These are phyloP conservation scores for Hippocampus comes DNA, from an alignment of 2,113 vertebrate species.

Conservation along the genomic window DNA sequence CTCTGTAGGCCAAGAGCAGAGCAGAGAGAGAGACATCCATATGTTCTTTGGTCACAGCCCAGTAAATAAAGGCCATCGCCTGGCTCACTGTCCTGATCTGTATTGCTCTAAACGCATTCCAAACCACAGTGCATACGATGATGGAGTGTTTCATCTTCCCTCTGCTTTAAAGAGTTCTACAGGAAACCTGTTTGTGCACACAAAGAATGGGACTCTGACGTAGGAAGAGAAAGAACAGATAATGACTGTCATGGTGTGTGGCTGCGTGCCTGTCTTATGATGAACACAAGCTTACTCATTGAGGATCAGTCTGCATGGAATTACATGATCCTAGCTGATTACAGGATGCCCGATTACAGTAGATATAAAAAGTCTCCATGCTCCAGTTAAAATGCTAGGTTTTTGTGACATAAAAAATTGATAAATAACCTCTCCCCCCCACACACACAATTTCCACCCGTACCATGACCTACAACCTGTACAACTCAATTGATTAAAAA, in stretches of 20 bases:
- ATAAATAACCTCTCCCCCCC: not conserved
- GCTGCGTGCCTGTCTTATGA: slow-evolving; percentile 50
- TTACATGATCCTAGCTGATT: slow-evolving; percentile 36
- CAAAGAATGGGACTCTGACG: not conserved
- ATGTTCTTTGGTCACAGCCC: slow-evolving; percentile 28
- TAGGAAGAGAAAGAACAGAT: slow-evolving; percentile 24
- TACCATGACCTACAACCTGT: not conserved
- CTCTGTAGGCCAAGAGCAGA: slow-evolving; percentile 9
- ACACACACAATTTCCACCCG: not conserved
- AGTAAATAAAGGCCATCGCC: slow-evolving; percentile 33
- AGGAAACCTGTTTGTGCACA: not conserved
- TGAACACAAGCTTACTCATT: slow-evolving; percentile 51
- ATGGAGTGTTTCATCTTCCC: slow-evolving; percentile 17
- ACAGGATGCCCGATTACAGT: not conserved
- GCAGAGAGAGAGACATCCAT: slow-evolving; percentile 14
- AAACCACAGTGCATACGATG: slow-evolving; percentile 36
- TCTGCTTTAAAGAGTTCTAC: not conserved
- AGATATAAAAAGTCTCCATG: not conserved
- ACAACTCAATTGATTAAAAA: not conserved
- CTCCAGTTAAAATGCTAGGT: not conserved
- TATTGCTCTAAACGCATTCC: slow-evolving; percentile 28
- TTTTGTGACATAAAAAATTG: not conserved
- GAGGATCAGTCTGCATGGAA: slow-evolving; percentile 33
- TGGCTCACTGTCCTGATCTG: slow-evolving; percentile 12
- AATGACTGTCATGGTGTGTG: slow-evolving; percentile 29